Evolutionary conservation across 2,113 vertebrate species (phyloP), one percentile per base, ranked within the genome.

Genomic region (Periophthalmodon schlosseri): DNA sequence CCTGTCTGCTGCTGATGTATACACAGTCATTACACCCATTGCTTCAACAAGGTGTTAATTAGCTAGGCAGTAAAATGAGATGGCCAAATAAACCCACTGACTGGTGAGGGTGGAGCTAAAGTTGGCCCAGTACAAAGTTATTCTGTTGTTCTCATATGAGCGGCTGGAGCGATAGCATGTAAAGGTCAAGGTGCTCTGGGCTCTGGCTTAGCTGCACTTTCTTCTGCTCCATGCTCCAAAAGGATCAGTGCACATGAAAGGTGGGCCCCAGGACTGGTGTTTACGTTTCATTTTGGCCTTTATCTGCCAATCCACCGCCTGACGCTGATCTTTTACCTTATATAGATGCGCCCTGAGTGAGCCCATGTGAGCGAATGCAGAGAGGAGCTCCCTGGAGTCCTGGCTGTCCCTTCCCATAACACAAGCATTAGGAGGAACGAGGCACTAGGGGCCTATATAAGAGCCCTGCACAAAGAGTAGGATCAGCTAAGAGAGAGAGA

Each of bases 271-370:
- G 66, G 18, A 33, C 68, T 83, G 14, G 5, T 89, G 84, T 89
- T 90, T 89, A 69, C 88, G 58, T 91, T 91, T 89, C 81, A 84
- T 89, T 89, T 89, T 82, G 33, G 84, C 72, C 77, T 89, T 82
- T 78, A 90, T 91, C 89, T 81, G 67, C 68, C 36, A 14, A 88
- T 89, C 86, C 64, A 68, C 36, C 57, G 65, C 75, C 72, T 39
- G 81, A 60, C 52, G 24, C 7, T 73, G 67, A 88, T 83, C 78
- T 74, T 70, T 80, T 78, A 82, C 90, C 86, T 87, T 92, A 90
- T 87, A 90, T 88, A 88, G 86, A 80, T 56, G 74, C 74, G 46
- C 33, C 69, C 68, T 44, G 39, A 13, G 77, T 76, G 66, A n/a
- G 21, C 57, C 76, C 74, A 49, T 69, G 70, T 56, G 78, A 86